Percentiles rank a stretch among this genome's conserved stretches.
These are phyloP conservation scores for Bombus cullumanus DNA, from an alignment of 1,140 invertebrate species.

Conservation along the genomic window DNA sequence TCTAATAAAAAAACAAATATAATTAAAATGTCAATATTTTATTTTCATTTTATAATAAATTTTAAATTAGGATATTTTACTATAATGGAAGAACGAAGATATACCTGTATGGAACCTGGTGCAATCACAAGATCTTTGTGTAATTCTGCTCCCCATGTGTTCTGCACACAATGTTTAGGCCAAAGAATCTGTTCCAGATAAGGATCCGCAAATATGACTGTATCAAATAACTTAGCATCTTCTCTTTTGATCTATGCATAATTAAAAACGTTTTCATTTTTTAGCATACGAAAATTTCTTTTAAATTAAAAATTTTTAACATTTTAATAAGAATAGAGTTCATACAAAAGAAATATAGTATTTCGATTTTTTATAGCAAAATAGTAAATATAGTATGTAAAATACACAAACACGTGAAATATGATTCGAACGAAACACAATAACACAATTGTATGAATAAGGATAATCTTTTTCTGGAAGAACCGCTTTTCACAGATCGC, in stretches of 20 bases:
- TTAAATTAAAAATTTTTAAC: neutral
- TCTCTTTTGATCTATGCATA: slow-evolving; percentile 76
- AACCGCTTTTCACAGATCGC: neutral
- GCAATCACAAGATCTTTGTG: slow-evolving; percentile 87
- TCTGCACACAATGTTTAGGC: slow-evolving; percentile 91
- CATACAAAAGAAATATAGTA: too few relatives aligned
- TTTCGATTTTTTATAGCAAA: too few relatives aligned
- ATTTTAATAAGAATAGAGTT: too few relatives aligned
- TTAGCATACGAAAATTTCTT: neutral
- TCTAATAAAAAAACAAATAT: slow-evolving; percentile 82
- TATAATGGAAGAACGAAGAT: neutral
- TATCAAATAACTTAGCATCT: slow-evolving; percentile 87
- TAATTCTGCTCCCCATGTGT: slow-evolving; percentile 89
- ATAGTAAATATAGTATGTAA: neutral
- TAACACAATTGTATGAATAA: too few relatives aligned
- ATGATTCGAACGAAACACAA: too few relatives aligned
- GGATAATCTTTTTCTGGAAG: too few relatives aligned
- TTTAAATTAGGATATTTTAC: neutral
- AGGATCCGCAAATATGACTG: slow-evolving; percentile 87
- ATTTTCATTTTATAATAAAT: neutral
- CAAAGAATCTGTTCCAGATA: slow-evolving; percentile 87
- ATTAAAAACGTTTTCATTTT: neutral
- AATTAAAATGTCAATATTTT: neutral
- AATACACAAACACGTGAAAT: neutral
- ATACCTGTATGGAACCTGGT: slow-evolving; percentile 70